Conservation (phyloP, 92 coral and sea anemone genomes). For the Epizoanthus rinbou region DNA sequence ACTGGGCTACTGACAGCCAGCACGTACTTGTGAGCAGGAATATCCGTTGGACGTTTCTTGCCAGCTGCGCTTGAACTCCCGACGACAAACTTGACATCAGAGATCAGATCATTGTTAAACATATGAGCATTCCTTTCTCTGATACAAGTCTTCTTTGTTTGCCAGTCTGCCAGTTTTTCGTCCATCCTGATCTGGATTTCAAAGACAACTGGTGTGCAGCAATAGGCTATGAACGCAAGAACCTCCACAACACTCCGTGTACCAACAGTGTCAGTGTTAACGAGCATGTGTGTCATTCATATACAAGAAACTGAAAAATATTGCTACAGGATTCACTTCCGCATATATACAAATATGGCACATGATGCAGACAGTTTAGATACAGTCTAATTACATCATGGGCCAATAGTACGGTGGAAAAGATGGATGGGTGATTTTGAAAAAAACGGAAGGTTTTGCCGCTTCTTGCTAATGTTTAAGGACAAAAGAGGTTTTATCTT, state of each 20-base stretch:
- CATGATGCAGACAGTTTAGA: background rate
- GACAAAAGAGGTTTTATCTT: too few relatives aligned
- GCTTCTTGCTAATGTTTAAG: too few relatives aligned
- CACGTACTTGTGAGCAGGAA: constrained; percentile 82
- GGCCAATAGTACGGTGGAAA: too few relatives aligned
- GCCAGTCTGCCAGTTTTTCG: constrained; percentile 16
- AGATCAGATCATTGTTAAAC: constrained; percentile 59
- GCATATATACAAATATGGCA: background rate
- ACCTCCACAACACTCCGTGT: background rate
- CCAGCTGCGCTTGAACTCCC: background rate
- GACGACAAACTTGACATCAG: constrained; percentile 65
- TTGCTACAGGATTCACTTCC: constrained; percentile 1
- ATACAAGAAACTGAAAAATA: background rate
- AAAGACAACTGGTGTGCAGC: background rate
- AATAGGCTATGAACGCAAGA: background rate
- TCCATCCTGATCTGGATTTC: constrained; percentile 1
- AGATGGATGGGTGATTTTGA: too few relatives aligned
- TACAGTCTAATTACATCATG: too few relatives aligned
- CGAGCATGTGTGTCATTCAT: background rate
- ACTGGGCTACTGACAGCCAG: constrained; percentile 86
- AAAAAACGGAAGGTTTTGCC: too few relatives aligned
- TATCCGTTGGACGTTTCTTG: constrained; percentile 22
- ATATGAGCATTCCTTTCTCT: constrained; percentile 57
- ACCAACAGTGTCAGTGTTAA: background rate
- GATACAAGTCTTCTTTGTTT: constrained; percentile 38